Base-by-base conservation (phyloP, 2,113 vertebrate genomes). In the Syngnathus typhle region DNA sequence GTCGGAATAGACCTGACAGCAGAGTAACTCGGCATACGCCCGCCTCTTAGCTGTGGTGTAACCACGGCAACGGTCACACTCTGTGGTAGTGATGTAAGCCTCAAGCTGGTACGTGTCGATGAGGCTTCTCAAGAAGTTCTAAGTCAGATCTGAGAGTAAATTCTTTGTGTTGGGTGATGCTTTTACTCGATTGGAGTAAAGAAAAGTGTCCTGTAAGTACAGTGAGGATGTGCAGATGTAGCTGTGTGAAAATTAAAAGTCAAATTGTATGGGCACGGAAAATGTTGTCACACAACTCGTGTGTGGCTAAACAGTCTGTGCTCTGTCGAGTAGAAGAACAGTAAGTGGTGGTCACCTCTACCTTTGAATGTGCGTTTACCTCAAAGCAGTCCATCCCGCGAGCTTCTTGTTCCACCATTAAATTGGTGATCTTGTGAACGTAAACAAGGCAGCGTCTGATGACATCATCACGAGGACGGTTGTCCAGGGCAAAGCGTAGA, bases 401-500 rank as follows among this genome's bases (percentile, higher is more conserved):
- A 27, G 37, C 67, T 52, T 65, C 70, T 60, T n/a, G 72, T 11
- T 80, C 76, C 46, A 47, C 51, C 6, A 59, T 65, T 18, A 71
- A 61, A 38, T 74, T 79, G n/a, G 80, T 21, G 37, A 90, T 82
- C 63, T 81, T 91, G 76, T 91, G 85, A 56, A 93, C 46, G 6
- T 93, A 93, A 67, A 91, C 90, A 64, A 92, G 73, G 67, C 89
- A 91, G 64, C 82, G 70, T 47, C 84, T 70, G 72, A 21, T 19
- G 16, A 88, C 67, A 68, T 87, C 82, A 11, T 71, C 3, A 7
- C 4, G 19, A 23, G 84, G 67, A 39, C 37, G 37, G 9, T 64
- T 66, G 63, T 84, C 81, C 68, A 92, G 65, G 37, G 89, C 91
- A 46, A 84, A 91, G 1, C 79, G 78, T 23, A 93, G 72, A 74